These are phyloP conservation scores for Astropecten irregularis DNA, from an alignment of 53 echinoderm and acorn worm genomes.

Conservation along the genomic window DNA sequence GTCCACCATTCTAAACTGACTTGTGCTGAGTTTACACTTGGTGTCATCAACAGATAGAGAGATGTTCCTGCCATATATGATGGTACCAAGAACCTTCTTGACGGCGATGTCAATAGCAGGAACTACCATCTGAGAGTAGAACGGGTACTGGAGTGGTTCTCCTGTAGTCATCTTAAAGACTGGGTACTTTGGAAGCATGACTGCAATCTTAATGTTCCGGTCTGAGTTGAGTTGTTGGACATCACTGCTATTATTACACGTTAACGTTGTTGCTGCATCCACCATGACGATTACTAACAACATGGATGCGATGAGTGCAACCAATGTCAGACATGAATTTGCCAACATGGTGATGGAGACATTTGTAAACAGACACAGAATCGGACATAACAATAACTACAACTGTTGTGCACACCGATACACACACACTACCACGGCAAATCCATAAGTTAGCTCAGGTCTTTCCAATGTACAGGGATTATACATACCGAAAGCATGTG, in stretches of 20 bases:
- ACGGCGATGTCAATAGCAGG: slow-evolving; percentile 80
- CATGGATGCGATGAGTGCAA: not conserved
- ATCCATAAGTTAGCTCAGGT: too few species aligned
- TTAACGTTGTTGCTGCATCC: not conserved
- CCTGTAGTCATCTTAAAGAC: not conserved
- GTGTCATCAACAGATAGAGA: slow-evolving; percentile 57
- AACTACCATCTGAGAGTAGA: slow-evolving; percentile 79
- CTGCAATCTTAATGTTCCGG: slow-evolving; percentile 25
- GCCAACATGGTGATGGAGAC: slow-evolving; percentile 17
- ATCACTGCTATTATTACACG: not conserved
- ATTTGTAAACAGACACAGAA: too few species aligned
- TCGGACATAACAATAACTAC: too few species aligned
- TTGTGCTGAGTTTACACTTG: slow-evolving; percentile 52
- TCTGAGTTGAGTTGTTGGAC: not conserved
- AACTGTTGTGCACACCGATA: too few species aligned
- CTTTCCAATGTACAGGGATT: too few species aligned
- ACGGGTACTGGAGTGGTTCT: slow-evolving; percentile 57
- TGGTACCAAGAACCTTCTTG: slow-evolving; percentile 19
- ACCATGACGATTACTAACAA: slow-evolving; percentile 7
- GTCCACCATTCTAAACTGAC: slow-evolving; percentile 70
- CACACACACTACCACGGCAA: too few species aligned
- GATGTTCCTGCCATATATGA: slow-evolving; percentile 47
- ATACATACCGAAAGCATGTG: too few species aligned
- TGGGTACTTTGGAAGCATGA: slow-evolving; percentile 50
- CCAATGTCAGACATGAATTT: slow-evolving; percentile 2